phyloP scores from a whole-genome alignment of 2,113 vertebrate species.

The Rhynchomys soricoides region DNA sequence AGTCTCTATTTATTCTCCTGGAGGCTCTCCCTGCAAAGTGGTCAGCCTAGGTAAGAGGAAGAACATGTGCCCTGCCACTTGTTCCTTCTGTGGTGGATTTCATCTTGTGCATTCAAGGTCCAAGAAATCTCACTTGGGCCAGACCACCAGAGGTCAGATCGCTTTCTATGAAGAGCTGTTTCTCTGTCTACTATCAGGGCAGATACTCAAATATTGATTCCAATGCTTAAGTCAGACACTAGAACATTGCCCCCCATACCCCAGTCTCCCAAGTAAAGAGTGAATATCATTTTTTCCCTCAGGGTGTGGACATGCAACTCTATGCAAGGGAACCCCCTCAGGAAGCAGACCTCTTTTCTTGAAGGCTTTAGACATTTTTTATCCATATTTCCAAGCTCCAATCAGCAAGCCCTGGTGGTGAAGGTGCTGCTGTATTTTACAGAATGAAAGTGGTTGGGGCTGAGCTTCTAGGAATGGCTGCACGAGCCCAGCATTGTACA shows the following conservation, averaged over 20 bases:
- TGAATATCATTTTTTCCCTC: not conserved
- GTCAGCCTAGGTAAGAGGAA: not conserved
- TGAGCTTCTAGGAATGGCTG: no score
- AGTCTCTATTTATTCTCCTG: not conserved
- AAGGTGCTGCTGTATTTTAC: not conserved
- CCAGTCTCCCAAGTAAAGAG: not conserved
- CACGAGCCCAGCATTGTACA: not conserved
- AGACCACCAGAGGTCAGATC: not conserved
- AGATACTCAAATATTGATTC: no score
- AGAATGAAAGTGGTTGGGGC: not conserved
- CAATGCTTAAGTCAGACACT: not conserved
- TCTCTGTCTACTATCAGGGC: not conserved
- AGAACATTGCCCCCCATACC: not conserved
- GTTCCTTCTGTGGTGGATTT: not conserved
- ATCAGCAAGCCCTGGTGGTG: not conserved
- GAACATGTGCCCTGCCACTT: not conserved
- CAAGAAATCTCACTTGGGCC: not conserved
- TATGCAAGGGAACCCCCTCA: not conserved
- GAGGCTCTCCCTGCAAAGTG: not conserved
- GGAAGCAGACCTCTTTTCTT: not conserved
- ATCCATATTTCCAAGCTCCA: not conserved
- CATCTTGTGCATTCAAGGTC: not conserved
- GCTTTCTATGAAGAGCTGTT: not conserved
- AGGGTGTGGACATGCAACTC: not conserved
- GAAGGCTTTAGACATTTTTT: not conserved